These are phyloP conservation scores for Pseudeuparius sepicola DNA, from an alignment of 2,888 invertebrate species.

Conservation along the genomic window DNA sequence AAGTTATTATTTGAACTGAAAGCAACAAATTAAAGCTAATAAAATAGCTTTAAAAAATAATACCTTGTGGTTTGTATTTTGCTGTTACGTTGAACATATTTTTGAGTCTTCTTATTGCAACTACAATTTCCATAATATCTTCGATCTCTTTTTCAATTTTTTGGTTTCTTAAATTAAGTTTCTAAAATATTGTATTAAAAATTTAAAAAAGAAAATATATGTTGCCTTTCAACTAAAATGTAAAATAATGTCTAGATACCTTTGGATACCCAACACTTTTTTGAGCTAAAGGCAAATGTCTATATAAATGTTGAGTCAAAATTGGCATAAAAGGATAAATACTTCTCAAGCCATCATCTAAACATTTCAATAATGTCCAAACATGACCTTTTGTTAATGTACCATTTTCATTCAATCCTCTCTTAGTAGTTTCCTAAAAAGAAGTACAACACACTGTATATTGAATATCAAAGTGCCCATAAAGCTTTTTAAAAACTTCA, in stretches of 20 bases:
- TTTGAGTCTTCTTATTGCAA: conserved; percentile 34
- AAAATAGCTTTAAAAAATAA: too few relatives aligned
- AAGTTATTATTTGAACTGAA: too few relatives aligned
- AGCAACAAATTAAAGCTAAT: too few relatives aligned
- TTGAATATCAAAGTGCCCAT: too few relatives aligned
- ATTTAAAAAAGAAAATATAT: conserved; percentile 7
- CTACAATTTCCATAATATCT: conserved; percentile 30
- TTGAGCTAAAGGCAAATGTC: conserved; percentile 58
- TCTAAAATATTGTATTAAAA: too few relatives aligned
- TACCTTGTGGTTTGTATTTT: conserved; percentile 35
- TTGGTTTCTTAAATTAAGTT: conserved; percentile 26
- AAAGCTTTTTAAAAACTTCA: too few relatives aligned
- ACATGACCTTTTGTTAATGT: conserved; percentile 45
- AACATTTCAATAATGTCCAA: conserved; percentile 66
- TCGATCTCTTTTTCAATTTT: conserved; percentile 32
- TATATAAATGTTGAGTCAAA: conserved; percentile 90
- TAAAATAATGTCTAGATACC: too few relatives aligned
- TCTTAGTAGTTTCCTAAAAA: conserved; percentile 71
- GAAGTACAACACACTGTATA: too few relatives aligned
- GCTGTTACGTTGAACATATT: conserved; percentile 34
- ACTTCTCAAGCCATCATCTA: conserved; percentile 78
- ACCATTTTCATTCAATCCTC: conserved; percentile 59
- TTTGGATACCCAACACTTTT: conserved; percentile 15
- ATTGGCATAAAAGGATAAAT: conserved; percentile 97
- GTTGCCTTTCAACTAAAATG: background rate